Base-by-base conservation (phyloP, 2,888 invertebrate genomes). In the Blomia tropicalis region DNA sequence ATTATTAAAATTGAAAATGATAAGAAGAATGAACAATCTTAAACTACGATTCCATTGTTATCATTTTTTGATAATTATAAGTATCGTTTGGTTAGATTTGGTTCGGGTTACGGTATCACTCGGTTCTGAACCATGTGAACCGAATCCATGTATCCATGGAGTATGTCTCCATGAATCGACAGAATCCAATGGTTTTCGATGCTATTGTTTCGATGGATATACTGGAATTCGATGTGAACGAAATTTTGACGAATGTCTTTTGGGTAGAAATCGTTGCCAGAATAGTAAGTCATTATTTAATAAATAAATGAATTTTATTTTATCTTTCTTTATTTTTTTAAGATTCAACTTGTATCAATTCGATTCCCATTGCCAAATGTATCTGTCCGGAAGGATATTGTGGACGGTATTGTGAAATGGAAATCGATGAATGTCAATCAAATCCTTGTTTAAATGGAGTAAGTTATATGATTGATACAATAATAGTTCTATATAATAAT, bases 131-230 rank as follows among this genome's bases (percentile, higher is more conserved):
- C 7, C 22, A 7, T 47, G 51, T 27, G 7, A 7, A 14, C n/a
- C 51, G 27, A 47, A 27, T 56, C 62, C 62, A 31, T 62, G 62
- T 31, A 17, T 58, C n/a, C 31, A 62, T 25, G 62, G 62, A 11
- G 43, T 62, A 7, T 62, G 62, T 47, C 7, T 43, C 17, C 7
- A n/a, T 54, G 25, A 19, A 7, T 5, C 47, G 14, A 27, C 30
- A n/a, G 25, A 30, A 19, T 19, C 11, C 19, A 5, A 11, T 36
- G 54, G 23, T 22, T 56, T 43, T 23, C 36, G 51, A 23, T 62
- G 62, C 58, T 62, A 43, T 47, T 62, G 62, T 23, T n/a, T 25
- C 25, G 43, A 62, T 44, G 62, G 62, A 1, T 62, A n/a, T n/a
- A 62, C 62, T 11, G 62, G 62, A 19, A 23, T 43, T 23, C 29